Percentiles rank a stretch among this genome's conserved stretches.
phyloP scores from a whole-genome alignment of 2,797 vertebrate species.

The Linurgus olivaceus region DNA sequence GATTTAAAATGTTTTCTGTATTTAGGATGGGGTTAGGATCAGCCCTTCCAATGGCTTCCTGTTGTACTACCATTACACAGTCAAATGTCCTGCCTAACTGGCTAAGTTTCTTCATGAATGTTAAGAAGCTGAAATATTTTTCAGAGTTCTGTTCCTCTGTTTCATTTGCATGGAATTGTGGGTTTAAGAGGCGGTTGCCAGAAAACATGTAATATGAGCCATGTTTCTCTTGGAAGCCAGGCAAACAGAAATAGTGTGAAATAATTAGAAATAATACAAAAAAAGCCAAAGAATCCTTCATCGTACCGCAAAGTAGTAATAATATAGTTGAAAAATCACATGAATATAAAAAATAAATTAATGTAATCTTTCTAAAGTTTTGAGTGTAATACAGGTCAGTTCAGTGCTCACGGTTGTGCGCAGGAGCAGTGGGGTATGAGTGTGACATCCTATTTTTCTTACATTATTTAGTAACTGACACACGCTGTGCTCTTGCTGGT shows the following conservation, averaged over 20 bases:
- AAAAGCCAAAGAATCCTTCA: background rate
- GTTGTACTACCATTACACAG: background rate
- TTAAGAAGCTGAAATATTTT: background rate
- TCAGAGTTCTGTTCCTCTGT: background rate
- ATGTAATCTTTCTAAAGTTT: background rate
- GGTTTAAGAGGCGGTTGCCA: background rate
- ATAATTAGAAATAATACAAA: background rate
- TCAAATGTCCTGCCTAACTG: background rate
- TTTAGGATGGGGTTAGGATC: background rate
- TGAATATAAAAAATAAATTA: background rate
- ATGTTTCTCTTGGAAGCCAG: background rate
- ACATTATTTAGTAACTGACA: constrained; percentile 37
- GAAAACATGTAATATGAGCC: background rate
- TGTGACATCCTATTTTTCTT: constrained; percentile 27
- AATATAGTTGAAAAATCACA: accelerated
- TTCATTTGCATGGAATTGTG: background rate
- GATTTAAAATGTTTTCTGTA: background rate
- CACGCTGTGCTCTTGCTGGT: constrained; percentile 44
- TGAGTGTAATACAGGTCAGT: background rate
- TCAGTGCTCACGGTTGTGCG: background rate
- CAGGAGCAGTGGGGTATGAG: background rate
- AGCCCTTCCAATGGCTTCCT: background rate
- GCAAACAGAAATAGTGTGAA: background rate
- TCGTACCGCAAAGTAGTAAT: background rate
- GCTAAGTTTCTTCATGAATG: background rate